Base-by-base conservation (phyloP, 2,797 vertebrate genomes). In the Fistularia commersonii region DNA sequence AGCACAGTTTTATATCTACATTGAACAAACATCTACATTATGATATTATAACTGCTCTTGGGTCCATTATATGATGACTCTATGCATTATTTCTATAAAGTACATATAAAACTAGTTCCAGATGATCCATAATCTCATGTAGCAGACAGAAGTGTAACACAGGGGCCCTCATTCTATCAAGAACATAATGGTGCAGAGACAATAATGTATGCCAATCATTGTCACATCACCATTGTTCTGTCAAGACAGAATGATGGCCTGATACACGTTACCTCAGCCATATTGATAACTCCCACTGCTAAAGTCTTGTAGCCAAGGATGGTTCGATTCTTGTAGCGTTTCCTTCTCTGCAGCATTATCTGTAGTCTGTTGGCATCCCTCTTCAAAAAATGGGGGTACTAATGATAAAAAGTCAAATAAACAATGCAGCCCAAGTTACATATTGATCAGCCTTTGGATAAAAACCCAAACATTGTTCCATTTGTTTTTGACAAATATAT, bases 321-420 rank as follows among this genome's bases (percentile, higher is more conserved):
- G 0, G 94, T 95, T 61, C 94, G 90, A 80, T 96, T 96, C 73
- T 96, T 96, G 88, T 96, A 96, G n/a, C 94, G 87, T 75, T 96
- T 96, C 64, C 94, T 88, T 66, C 94, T 84, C 79, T 96, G 94
- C 41, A 96, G 82, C 93, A 96, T 94, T 32, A 96, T 93, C 83
- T 96, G 94, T 33, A 96, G 89, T 44, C 91, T 88, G 83, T 96
- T 96, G 59, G 93, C 88, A 38, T 96, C 94, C 78, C 94, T 90
- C 89, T 96, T 96, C 54, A 96, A 87, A 72, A 96, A 96, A 64
- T 96, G 94, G 8, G 94, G 93, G 56, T 96, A 96, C 94, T 96
- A 64, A 34, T 57, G 62, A 46, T 1, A 47, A 64, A 8, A 57
- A 60, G 57, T 39, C 68, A 42, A 38, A 55, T 45, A 34, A 69